phyloP scores from a whole-genome alignment of 1,140 invertebrate species.

The Asbolus verrucosus region DNA sequence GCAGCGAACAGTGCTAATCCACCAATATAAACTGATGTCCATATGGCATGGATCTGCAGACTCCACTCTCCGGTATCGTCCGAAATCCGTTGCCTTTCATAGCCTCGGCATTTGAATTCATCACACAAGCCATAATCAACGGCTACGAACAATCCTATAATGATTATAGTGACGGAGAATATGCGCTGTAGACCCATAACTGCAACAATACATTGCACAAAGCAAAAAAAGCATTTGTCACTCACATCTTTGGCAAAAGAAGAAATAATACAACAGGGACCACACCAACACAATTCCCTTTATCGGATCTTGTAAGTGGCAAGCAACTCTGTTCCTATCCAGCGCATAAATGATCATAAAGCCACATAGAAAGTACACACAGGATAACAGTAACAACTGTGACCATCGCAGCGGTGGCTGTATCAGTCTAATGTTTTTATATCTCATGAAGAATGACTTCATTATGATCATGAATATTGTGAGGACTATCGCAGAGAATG shows the following conservation, averaged over 20 bases:
- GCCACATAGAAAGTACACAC: conserved; percentile 45
- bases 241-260: conserved; percentile 73
- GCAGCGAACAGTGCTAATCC: conserved; percentile 68
- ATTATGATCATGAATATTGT: conserved; percentile 47
- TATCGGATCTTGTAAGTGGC: conserved; percentile 73
- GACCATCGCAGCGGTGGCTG: conserved; percentile 52
- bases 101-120: conserved; percentile 72
- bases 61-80: conserved; percentile 64
- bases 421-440: conserved; percentile 53
- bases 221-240: conserved; percentile 42
- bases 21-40: conserved; percentile 70
- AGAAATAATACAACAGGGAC: conserved; percentile 72
- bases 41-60: conserved; percentile 69
- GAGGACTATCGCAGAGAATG: conserved; percentile 49
- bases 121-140: conserved; percentile 74
- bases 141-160: conserved; percentile 72
- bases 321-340: conserved; percentile 67
- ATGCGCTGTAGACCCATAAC: conserved; percentile 72
- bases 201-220: conserved; percentile 60
- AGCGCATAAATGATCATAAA: conserved; percentile 59
- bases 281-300: conserved; percentile 71
- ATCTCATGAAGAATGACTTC: conserved; percentile 54
- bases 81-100: conserved; percentile 63
- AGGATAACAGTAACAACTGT: conserved; percentile 54
- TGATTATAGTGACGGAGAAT: conserved; percentile 71